Evolutionary conservation across 2,113 vertebrate species (phyloP).

Genomic region (Pithys albifrons): DNA sequence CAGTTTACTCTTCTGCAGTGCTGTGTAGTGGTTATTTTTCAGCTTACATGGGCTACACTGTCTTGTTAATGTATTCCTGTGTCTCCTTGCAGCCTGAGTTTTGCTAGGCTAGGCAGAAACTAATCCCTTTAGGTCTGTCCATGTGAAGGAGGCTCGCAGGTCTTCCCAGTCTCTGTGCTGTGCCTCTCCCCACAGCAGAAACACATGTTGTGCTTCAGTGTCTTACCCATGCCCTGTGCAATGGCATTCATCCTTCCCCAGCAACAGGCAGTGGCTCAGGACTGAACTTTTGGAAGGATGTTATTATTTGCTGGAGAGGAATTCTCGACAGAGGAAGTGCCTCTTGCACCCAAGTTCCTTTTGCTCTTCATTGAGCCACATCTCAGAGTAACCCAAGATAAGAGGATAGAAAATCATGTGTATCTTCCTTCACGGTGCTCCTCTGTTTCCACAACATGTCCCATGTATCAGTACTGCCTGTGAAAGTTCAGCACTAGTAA

Average conservation of each 20-base stretch:
- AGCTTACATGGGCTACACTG: background rate
- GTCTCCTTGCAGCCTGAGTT: background rate
- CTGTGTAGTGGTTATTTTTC: background rate
- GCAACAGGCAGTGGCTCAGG: background rate
- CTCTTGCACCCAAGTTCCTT: background rate
- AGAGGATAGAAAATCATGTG: background rate
- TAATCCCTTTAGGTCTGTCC: background rate
- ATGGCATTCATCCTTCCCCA: background rate
- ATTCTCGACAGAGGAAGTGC: background rate
- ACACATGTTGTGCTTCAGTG: accelerated
- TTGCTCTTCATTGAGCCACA: background rate
- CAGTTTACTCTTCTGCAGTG: background rate
- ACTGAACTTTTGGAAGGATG: background rate
- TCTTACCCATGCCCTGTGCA: background rate
- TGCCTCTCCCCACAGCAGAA: background rate
- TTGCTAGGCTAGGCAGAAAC: background rate
- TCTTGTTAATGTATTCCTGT: background rate
- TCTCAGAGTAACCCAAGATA: background rate
- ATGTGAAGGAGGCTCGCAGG: background rate
- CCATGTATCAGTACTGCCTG: accelerated
- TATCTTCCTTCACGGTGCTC: background rate
- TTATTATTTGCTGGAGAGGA: background rate
- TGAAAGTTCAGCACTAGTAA: background rate
- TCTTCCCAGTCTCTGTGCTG: background rate
- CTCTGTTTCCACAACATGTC: background rate